Evolutionary conservation across 2,888 invertebrate genomes (phyloP).

Genomic region (Gymnosoma rotundatum): DNA sequence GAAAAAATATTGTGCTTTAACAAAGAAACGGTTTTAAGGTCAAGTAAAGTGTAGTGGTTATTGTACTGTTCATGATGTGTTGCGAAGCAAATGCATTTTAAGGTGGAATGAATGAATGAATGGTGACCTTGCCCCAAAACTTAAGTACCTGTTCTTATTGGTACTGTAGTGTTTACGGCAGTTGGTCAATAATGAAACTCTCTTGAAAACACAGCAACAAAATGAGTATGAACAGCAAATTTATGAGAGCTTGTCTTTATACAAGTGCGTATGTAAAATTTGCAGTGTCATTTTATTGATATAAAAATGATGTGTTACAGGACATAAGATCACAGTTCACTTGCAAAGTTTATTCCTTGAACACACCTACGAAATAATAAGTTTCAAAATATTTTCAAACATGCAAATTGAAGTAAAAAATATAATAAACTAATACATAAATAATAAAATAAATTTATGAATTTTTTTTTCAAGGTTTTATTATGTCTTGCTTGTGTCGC

Average conservation of each 20-base stretch:
- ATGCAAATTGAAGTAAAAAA: conserved; percentile 54
- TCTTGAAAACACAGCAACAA: conserved; percentile 10
- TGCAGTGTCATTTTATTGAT: conserved; percentile 39
- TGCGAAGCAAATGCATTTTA: conserved; percentile 26
- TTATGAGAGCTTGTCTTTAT: conserved; percentile 5
- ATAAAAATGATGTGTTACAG: conserved; percentile 63
- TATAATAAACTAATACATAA: not conserved
- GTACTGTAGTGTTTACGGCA: conserved; percentile 39
- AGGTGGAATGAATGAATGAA: conserved; percentile 36
- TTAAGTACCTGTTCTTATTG: conserved; percentile 58
- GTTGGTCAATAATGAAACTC: conserved; percentile 48
- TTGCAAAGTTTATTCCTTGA: conserved; percentile 63
- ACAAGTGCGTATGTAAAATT: conserved; percentile 33
- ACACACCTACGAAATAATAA: conserved; percentile 37
- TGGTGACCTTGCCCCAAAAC: conserved; percentile 55
- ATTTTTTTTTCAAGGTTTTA: conserved; percentile 70
- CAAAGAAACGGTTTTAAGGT: conserved; percentile 48
- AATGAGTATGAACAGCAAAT: conserved; percentile 1
- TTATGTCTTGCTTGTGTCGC: conserved; percentile 73
- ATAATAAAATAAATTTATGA: not conserved
- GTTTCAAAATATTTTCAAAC: conserved; percentile 27
- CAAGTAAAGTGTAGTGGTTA: conserved; percentile 22
- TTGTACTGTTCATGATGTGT: conserved; percentile 57
- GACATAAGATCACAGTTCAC: conserved; percentile 73
- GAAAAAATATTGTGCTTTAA: conserved; percentile 21